These are phyloP conservation scores for Haliclystus octoradiatus DNA, from an alignment of 30 jellyfish, hydroid and myxozoan species.

Conservation along the genomic window DNA sequence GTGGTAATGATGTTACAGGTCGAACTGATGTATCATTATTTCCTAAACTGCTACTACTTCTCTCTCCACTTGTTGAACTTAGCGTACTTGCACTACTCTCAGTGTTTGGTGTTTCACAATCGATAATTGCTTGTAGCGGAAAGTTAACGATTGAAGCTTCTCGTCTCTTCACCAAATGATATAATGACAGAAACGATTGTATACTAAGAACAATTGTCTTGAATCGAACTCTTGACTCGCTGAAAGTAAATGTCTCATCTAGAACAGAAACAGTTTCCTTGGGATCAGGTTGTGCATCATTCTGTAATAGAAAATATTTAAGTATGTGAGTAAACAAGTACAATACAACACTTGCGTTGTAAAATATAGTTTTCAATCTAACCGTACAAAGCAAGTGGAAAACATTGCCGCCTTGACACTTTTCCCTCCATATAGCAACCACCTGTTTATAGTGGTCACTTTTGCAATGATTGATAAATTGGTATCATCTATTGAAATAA, in stretches of 20 bases:
- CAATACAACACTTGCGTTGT: too few relatives aligned
- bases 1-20: not conserved
- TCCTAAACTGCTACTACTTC: not conserved
- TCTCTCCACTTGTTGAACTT: not conserved
- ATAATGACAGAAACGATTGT: slow-evolving; percentile 88
- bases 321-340: too few relatives aligned
- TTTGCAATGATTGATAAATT: too few relatives aligned
- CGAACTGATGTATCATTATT: not conserved
- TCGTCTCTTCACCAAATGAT: slow-evolving; percentile 50
- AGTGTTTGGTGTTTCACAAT: not conserved
- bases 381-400: too few relatives aligned
- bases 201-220: slow-evolving; percentile 89
- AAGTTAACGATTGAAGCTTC: not conserved
- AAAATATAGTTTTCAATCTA: too few relatives aligned
- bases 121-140: not conserved
- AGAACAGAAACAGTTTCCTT: slow-evolving; percentile 7
- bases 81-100: not conserved
- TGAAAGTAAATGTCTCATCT: slow-evolving; percentile 55
- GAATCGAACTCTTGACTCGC: slow-evolving; percentile 40
- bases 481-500: too few relatives aligned
- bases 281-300: too few relatives aligned
- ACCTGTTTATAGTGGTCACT: too few relatives aligned
- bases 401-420: too few relatives aligned
- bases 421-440: too few relatives aligned
- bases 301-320: too few relatives aligned